Base-by-base conservation (phyloP, 2,113 vertebrate species). In the Strix uralensis region DNA sequence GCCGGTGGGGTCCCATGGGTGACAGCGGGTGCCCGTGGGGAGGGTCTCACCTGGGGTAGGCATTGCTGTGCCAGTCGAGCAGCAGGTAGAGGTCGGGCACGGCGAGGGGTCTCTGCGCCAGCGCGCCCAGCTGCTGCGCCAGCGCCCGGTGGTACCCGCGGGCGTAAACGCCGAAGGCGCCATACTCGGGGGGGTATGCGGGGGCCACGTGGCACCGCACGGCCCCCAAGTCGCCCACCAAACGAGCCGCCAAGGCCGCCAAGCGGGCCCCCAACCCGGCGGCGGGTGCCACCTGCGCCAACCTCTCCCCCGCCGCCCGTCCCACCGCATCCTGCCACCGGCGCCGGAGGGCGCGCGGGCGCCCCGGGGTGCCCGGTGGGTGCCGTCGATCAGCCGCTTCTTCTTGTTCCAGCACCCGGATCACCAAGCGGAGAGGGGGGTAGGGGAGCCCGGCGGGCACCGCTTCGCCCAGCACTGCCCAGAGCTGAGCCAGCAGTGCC, bases 31-130 rank as follows among this genome's bases (percentile, higher is more conserved):
- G 49, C 49, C 5, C 3, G 36, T 23, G 52, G 27, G 17, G 14
- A 23, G 38, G 14, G 11, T 36, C 95, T 94, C 81, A 99, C 99
- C 98, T 98, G 94, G 97, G 97, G 96, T 99, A 99, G 63, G 98
- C 97, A 85, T 99, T 99, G 96, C 99, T 97, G 90, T 99, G 98
- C 99, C 99, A 99, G 89, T 99, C 98, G 42, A 99, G 97, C 72
- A 99, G 98, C 1, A 98, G 98, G 97, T 99, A 99, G 81, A 98
- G 98, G 69, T 99, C 98, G 0, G 97, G 94, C 82, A 98, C 98
- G 29, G 97, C 94, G 65, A 99, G 97, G 46, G 98, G 97, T 7
- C 94, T 91, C 90, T 97, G 98, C 0, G 98, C 97, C 25, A 98
- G 96, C 18, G 81, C 77, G 9, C 86, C 95, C 80, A 99, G 96